Conservation (phyloP, 37 sponge, comb jelly and placozoan genomes). For the Hexactinellida sp. region DNA sequence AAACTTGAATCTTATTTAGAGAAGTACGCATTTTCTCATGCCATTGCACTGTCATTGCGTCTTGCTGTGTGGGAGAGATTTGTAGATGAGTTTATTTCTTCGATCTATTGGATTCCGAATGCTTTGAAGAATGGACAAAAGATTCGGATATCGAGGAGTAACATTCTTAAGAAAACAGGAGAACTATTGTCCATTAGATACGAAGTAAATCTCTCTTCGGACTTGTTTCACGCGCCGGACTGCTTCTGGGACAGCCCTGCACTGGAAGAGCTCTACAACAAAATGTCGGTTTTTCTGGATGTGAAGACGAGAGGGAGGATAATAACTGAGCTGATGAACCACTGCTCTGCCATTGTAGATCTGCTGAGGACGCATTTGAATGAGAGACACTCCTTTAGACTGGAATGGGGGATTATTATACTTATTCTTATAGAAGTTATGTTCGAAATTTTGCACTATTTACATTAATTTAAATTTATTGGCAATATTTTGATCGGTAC, state of each 20-base stretch:
- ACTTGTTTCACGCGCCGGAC: slow-evolving; percentile 16
- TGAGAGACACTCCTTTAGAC: slow-evolving; percentile 28
- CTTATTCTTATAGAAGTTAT: slow-evolving; percentile 26
- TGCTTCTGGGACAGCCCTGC: slow-evolving; percentile 21
- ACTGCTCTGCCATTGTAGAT: slow-evolving; percentile 24
- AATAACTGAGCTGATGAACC: slow-evolving; percentile 21
- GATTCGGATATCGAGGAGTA: background rate
- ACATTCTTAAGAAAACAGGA: slow-evolving; percentile 3
- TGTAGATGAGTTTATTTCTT: background rate
- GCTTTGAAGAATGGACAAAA: slow-evolving; percentile 9
- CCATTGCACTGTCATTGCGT: background rate
- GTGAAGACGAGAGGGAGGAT: slow-evolving; percentile 20
- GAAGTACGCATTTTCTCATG: background rate
- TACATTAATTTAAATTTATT: background rate
- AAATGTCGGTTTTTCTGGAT: slow-evolving; percentile 23
- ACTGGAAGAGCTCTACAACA: slow-evolving; percentile 26
- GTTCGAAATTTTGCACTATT: background rate
- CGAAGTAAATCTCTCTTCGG: slow-evolving; percentile 20
- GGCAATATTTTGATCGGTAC: background rate
- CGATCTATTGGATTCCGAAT: background rate
- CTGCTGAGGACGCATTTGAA: slow-evolving; percentile 24
- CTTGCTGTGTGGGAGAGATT: background rate
- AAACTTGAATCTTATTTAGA: background rate
- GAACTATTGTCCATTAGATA: slow-evolving; percentile 19
- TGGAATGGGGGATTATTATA: slow-evolving; percentile 25